Percentiles rank a stretch among this genome's conserved stretches.
Conservation (phyloP, 2,888 invertebrate genomes). For the Trisateles emortualis region DNA sequence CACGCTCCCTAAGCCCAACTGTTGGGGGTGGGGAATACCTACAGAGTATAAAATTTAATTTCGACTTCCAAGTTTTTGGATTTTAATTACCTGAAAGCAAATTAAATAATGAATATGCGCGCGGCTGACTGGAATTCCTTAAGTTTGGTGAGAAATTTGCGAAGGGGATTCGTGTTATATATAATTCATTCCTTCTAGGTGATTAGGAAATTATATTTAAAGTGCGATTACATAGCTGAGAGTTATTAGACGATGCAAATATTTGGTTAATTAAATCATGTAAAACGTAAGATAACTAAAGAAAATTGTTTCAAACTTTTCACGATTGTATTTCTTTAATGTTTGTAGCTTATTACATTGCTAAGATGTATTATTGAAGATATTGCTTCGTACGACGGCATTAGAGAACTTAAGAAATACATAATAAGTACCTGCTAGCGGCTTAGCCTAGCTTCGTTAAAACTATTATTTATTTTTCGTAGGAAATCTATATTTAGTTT, state of each 20-base stretch:
- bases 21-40: conserved; percentile 42
- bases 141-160: conserved; percentile 45
- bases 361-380: no score
- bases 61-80: conserved; percentile 81
- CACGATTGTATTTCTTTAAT: no score
- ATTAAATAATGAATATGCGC: conserved; percentile 76
- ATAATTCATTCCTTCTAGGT: conserved; percentile 54
- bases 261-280: neutral
- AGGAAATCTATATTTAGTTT: no score
- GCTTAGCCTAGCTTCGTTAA: no score
- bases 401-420: no score
- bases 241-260: no score
- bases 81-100: conserved; percentile 85
- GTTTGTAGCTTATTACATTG: no score
- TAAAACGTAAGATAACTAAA: no score
- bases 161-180: conserved; percentile 43
- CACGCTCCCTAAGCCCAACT: conserved; percentile 41
- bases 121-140: conserved; percentile 53
- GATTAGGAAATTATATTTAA: conserved; percentile 48
- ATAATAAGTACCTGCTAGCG: no score
- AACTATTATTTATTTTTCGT: no score
- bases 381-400: no score
- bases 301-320: no score
- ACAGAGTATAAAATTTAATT: conserved; percentile 82
- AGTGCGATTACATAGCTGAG: conserved; percentile 33